Evolutionary conservation across 2,113 vertebrate species (phyloP).

Genomic region (Lagenorhynchus albirostris): DNA sequence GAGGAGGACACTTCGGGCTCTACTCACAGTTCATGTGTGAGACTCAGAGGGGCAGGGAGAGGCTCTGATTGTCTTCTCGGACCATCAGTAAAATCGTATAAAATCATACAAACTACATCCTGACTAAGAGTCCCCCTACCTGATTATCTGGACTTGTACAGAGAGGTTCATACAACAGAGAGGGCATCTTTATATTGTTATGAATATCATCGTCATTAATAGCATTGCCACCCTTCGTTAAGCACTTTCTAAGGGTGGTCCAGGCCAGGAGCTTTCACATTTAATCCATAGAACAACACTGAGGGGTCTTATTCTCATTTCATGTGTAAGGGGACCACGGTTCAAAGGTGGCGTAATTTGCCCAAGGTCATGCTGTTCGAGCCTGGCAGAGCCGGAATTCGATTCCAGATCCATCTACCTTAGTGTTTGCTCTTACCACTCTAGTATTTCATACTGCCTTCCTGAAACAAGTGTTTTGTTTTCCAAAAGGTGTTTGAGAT

Average conservation of each 20-base stretch:
- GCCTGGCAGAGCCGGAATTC: neutral
- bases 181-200: neutral
- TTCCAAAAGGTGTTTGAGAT: neutral
- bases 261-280: neutral
- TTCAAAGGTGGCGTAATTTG: neutral
- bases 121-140: neutral
- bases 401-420: neutral
- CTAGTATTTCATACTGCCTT: neutral
- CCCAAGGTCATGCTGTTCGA: neutral
- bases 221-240: neutral
- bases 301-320: neutral
- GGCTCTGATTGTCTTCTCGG: neutral
- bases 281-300: neutral
- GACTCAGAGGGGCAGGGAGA: neutral
- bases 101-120: neutral
- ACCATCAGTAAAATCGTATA: neutral
- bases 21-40: neutral
- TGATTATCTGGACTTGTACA: neutral
- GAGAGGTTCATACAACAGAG: neutral
- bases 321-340: neutral
- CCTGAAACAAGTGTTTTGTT: constrained; percentile 10
- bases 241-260: neutral
- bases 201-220: neutral
- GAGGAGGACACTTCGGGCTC: neutral
- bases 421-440: neutral